These are phyloP conservation scores for Aramus guarauna DNA, from an alignment of 2,113 vertebrate species.

Conservation along the genomic window DNA sequence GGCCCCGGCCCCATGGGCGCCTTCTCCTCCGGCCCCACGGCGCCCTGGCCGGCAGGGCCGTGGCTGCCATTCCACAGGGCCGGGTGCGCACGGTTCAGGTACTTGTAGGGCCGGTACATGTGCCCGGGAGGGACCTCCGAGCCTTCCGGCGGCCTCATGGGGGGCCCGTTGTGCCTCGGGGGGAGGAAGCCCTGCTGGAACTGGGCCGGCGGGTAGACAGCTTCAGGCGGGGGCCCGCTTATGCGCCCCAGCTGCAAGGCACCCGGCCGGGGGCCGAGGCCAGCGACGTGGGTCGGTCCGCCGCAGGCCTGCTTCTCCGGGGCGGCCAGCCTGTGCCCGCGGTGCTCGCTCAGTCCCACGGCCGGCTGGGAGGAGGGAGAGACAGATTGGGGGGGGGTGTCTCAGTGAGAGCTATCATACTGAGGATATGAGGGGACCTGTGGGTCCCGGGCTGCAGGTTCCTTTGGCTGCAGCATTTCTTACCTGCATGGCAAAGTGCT, in stretches of 20 bases:
- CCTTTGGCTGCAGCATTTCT: background rate
- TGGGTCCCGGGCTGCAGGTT: rapidly evolving
- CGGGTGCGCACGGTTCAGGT: conserved; percentile 72
- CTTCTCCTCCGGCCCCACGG: conserved; percentile 68
- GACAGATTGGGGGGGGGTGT: background rate
- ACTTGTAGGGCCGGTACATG: conserved; percentile 81
- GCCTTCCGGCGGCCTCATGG: conserved; percentile 40
- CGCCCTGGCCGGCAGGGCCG: conserved; percentile 63
- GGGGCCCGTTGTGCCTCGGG: conserved; percentile 69
- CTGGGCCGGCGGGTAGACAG: conserved; percentile 77
- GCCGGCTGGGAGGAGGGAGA: conserved; percentile 67
- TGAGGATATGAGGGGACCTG: background rate
- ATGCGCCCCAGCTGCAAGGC: conserved; percentile 77
- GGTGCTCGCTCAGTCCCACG: conserved; percentile 76
- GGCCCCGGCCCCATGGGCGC: conserved; percentile 41
- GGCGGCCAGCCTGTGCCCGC: conserved; percentile 74
- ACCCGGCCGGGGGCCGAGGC: conserved; percentile 78
- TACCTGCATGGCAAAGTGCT: conserved; percentile 87
- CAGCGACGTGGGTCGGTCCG: conserved; percentile 78
- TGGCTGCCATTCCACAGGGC: conserved; percentile 85
- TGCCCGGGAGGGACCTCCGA: conserved; percentile 67
- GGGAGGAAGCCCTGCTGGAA: conserved; percentile 77
- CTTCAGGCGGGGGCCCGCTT: conserved; percentile 76
- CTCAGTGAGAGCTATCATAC: rapidly evolving
- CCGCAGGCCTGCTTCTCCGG: conserved; percentile 76